These are phyloP conservation scores for Acyrthosiphon pisum DNA, from an alignment of 1,140 invertebrate genomes.

Conservation along the genomic window DNA sequence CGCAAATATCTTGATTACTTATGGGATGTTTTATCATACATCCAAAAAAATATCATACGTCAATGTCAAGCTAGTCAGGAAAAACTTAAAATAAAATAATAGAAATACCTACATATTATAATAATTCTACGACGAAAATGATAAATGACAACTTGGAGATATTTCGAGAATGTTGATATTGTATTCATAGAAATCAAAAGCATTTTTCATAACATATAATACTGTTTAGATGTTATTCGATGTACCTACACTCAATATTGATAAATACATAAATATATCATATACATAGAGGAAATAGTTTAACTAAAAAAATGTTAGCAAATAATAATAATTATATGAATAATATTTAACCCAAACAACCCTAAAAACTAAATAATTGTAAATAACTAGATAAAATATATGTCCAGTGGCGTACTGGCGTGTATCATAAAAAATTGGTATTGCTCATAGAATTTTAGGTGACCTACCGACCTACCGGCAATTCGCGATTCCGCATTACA, in stretches of 20 bases:
- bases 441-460: too few species aligned
- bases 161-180: not conserved
- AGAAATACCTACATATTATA: not conserved
- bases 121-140: not conserved
- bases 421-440: too few species aligned
- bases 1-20: not conserved
- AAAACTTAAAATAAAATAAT: not conserved
- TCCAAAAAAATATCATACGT: not conserved
- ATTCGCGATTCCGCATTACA: too few species aligned
- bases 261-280: not conserved
- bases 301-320: not conserved
- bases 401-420: too few species aligned
- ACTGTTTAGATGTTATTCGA: not conserved
- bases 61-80: not conserved
- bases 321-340: not conserved
- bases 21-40: not conserved
- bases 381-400: too few species aligned
- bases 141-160: not conserved
- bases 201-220: not conserved
- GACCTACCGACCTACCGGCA: too few species aligned
- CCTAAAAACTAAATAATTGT: too few species aligned
- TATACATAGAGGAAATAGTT: not conserved
- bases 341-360: not conserved
- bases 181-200: not conserved
- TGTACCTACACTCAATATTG: not conserved